Base-by-base conservation (phyloP, 2,113 vertebrate genomes). In the Ciconia maguari region DNA sequence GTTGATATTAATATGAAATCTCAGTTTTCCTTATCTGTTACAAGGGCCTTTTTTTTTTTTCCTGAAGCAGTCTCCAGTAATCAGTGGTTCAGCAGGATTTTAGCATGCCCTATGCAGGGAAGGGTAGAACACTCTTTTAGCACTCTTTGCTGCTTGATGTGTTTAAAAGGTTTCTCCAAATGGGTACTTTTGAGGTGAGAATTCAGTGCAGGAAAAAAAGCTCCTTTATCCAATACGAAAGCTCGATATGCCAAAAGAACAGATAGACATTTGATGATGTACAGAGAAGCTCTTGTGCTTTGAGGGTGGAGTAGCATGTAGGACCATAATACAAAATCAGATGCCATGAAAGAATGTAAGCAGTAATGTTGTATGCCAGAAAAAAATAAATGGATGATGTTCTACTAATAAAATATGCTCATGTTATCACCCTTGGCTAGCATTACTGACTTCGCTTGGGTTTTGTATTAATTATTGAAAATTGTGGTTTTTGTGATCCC, bases 21-120 rank as follows among this genome's bases (percentile, higher is more conserved):
- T 94, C 58, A 55, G 66, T 80, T 90, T 89, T 90, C 89, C 95
- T 94, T 97, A 83, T 96, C 95, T 95, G 91, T 90, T 85, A 87
- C 27, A 69, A 70, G 49, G 58, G 48, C 32, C 32, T 62, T 55
- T 77, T 83, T 29, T 29, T 62, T 41, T 24, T 15, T 34, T 44
- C 92, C 89, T 80, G 72, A n/a, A 95, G 72, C 72, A 90, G n/a
- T 48, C 81, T 94, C 51, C 79, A 74, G 51, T 18, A 57, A 55
- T 82, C 51, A 51, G 55, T 74, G 48, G 38, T 71, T 94, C 64
- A 66, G 38, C 32, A 77, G 85, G 71, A 70, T 81, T 87, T 87
- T 72, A 81, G 21, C 58, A 48, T 48, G n/a, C 70, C 52, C 72
- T 42, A 1, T 22, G n/a, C 29, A 58, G 17, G 74, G 62, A 69